These are phyloP conservation scores for Rhizomys pruinosus DNA, from an alignment of 2,113 vertebrate genomes.

Conservation along the genomic window DNA sequence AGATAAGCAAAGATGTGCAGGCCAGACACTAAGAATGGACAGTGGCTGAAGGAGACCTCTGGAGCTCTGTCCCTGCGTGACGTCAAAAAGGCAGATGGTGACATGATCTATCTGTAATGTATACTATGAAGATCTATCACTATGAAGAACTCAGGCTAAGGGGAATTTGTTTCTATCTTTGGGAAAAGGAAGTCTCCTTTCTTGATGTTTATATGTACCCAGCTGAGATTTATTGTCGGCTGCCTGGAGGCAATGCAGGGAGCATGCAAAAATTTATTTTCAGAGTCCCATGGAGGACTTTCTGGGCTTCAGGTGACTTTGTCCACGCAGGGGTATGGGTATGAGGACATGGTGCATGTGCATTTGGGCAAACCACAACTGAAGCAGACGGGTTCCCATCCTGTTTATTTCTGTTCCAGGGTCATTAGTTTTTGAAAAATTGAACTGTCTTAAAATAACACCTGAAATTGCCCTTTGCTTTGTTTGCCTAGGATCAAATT, in stretches of 20 bases:
- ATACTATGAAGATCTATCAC: no score
- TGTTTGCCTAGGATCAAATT: background rate
- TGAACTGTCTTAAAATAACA: background rate
- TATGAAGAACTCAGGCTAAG: background rate
- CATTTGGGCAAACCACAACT: background rate
- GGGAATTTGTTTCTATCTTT: background rate
- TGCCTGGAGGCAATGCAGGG: background rate
- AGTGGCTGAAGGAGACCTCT: no score
- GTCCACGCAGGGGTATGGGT: background rate
- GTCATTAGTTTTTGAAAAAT: background rate
- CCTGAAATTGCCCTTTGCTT: background rate
- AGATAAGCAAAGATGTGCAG: background rate
- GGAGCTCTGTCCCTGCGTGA: background rate
- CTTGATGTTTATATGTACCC: background rate
- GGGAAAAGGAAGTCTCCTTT: background rate
- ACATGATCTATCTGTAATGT: no score
- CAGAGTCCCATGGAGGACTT: background rate
- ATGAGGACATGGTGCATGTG: rapidly evolving
- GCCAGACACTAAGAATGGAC: background rate
- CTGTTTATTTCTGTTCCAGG: background rate
- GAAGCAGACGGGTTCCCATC: background rate
- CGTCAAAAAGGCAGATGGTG: background rate
- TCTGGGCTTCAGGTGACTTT: background rate
- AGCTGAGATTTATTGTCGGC: background rate
- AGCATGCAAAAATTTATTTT: background rate